A percentile compares a stretch with the other conserved stretches of the same genome.
Conservation (phyloP, 2,888 invertebrate species). For the Dioctria linearis region DNA sequence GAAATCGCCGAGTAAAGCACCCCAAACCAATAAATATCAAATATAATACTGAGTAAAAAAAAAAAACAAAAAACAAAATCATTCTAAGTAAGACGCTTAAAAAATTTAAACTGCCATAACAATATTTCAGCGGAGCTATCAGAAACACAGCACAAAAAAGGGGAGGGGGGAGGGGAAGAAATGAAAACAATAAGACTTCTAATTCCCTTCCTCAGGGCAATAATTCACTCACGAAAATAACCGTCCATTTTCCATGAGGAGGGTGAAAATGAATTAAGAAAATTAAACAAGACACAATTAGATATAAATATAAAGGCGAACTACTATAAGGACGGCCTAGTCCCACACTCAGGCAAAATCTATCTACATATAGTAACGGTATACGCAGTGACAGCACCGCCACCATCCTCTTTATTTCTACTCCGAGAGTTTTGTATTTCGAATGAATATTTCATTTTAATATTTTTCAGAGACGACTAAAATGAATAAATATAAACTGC, state of each 20-base stretch:
- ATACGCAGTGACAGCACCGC: too few relatives aligned
- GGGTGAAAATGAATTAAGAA: constrained; percentile 51
- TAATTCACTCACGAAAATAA: constrained; percentile 44
- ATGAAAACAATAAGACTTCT: constrained; percentile 48
- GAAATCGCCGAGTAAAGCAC: constrained; percentile 5
- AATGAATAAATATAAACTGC: constrained; percentile 23
- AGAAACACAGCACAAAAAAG: constrained; percentile 30
- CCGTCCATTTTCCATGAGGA: constrained; percentile 47
- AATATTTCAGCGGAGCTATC: constrained; percentile 47
- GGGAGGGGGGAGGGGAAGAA: background rate
- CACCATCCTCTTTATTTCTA: too few relatives aligned
- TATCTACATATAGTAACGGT: too few relatives aligned
- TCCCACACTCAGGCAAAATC: too few relatives aligned
- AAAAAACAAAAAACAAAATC: constrained; percentile 13
- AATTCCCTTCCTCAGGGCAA: constrained; percentile 44
- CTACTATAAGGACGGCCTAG: background rate
- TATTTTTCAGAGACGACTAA: constrained; percentile 12
- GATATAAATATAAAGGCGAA: constrained; percentile 1
- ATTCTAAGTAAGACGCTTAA: constrained; percentile 31
- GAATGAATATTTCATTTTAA: background rate
- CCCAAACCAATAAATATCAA: too few relatives aligned
- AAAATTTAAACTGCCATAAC: constrained; percentile 47
- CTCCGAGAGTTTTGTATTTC: too few relatives aligned
- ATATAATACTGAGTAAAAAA: background rate
- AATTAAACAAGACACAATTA: constrained; percentile 52